These are phyloP conservation scores for Leucoptera coffeella DNA, from an alignment of 2,888 invertebrate genomes.

Conservation along the genomic window DNA sequence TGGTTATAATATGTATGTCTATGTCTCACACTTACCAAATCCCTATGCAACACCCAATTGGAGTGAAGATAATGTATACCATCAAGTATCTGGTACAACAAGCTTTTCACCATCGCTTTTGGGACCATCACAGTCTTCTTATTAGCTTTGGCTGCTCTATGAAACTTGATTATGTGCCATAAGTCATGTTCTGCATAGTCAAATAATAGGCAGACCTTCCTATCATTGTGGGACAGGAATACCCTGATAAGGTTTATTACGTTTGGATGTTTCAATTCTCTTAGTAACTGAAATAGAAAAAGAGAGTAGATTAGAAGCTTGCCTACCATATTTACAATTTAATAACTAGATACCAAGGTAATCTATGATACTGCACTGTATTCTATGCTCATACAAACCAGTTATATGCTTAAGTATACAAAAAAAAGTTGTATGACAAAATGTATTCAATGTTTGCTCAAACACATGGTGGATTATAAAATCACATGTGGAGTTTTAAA, in stretches of 20 bases:
- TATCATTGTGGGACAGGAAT: slow-evolving; percentile 91
- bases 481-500: too few species aligned
- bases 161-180: slow-evolving; percentile 99
- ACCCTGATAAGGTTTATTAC: slow-evolving; percentile 95
- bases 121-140: slow-evolving; percentile 95
- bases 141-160: slow-evolving; percentile 94
- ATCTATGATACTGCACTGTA: too few species aligned
- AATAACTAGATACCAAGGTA: too few species aligned
- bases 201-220: slow-evolving; percentile 95
- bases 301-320: too few species aligned
- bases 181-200: slow-evolving; percentile 99
- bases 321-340: too few species aligned
- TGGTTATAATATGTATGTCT: background rate
- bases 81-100: slow-evolving; percentile 95
- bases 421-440: too few species aligned
- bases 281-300: slow-evolving; percentile 70
- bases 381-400: too few species aligned
- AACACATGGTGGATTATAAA: too few species aligned
- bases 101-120: slow-evolving; percentile 95
- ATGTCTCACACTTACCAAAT: slow-evolving; percentile 71
- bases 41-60: slow-evolving; percentile 98
- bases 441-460: too few species aligned
- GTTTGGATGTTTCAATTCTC: slow-evolving; percentile 95
- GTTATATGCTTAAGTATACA: too few species aligned
- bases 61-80: slow-evolving; percentile 98